Conservation (phyloP, 1,140 invertebrate genomes). For the Micrasema minimum region DNA sequence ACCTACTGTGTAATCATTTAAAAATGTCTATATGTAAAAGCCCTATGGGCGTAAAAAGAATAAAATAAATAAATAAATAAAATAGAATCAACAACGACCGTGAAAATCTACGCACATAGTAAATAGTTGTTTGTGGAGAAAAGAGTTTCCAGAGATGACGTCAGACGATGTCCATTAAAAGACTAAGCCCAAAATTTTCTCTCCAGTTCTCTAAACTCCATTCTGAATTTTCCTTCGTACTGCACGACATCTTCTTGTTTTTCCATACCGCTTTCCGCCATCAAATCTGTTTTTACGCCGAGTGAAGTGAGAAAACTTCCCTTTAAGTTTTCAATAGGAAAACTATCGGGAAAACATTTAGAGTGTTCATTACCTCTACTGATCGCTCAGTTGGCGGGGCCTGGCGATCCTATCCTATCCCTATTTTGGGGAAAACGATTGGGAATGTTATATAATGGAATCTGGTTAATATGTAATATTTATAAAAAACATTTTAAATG, state of each 20-base stretch:
- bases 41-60: no score
- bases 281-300: constrained; percentile 48
- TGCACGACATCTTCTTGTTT: constrained; percentile 17
- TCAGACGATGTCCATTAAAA: constrained; percentile 11
- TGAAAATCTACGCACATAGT: no score
- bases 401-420: not conserved
- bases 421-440: no score
- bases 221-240: constrained; percentile 16
- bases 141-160: no score
- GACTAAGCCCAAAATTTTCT: constrained; percentile 6
- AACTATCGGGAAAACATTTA: constrained; percentile 49
- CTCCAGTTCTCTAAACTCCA: not conserved
- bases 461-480: no score
- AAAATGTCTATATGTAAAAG: no score
- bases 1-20: no score
- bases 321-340: constrained; percentile 46
- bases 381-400: not conserved
- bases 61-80: no score
- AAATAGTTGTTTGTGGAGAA: no score
- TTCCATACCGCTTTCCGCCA: constrained; percentile 24
- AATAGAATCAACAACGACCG: no score
- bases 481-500: no score
- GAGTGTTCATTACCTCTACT: constrained; percentile 40
- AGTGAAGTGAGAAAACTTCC: constrained; percentile 37
- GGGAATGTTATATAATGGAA: no score